Percentiles rank a stretch among this genome's conserved stretches.
Conservation (phyloP, 1,140 invertebrate genomes). For the Aphis gossypii region DNA sequence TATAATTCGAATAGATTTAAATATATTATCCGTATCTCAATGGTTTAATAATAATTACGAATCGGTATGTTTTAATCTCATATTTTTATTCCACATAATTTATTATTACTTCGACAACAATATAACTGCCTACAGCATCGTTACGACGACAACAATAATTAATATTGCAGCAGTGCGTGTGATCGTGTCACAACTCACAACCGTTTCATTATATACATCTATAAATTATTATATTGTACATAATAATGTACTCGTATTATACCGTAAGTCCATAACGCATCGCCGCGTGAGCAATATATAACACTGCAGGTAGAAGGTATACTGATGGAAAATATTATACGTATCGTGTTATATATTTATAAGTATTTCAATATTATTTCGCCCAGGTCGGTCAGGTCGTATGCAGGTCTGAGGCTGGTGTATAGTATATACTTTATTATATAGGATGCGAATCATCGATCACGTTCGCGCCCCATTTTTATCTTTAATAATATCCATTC, state of each 20-base stretch:
- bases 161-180: conserved; percentile 7
- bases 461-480: too few relatives aligned
- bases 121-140: neutral
- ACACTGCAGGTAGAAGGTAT: neutral
- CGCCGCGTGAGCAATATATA: neutral
- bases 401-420: too few relatives aligned
- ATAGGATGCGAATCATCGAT: too few relatives aligned
- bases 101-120: neutral
- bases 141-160: neutral
- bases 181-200: neutral
- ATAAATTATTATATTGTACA: neutral
- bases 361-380: neutral
- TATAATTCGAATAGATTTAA: neutral
- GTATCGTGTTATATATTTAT: neutral
- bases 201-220: neutral
- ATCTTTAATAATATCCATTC: neutral
- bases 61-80: neutral
- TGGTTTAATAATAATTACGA: neutral
- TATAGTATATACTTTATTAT: too few relatives aligned
- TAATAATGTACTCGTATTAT: neutral
- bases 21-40: neutral
- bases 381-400: too few relatives aligned
- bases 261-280: neutral
- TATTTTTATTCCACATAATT: neutral
- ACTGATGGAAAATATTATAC: neutral